Base-by-base conservation (phyloP, 2,113 vertebrate species). In the Lasiurus borealis region DNA sequence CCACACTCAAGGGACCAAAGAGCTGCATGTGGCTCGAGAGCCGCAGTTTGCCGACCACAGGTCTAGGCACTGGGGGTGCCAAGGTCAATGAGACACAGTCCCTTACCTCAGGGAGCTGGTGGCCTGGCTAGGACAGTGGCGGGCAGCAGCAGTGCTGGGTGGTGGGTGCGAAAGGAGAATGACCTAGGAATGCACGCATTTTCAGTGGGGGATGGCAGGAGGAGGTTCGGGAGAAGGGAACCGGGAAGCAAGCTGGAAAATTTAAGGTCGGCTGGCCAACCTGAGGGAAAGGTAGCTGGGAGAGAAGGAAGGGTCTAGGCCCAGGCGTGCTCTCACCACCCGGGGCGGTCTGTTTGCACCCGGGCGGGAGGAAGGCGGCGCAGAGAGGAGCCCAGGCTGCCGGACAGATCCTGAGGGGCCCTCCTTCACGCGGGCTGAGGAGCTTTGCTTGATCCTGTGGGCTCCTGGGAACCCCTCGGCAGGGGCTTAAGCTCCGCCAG, bases 401-500 rank as follows among this genome's bases (percentile, higher is more conserved):
- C 0, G 6, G 69, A 44, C 50, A 15, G 71, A 46, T 62, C 72
- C 90, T 64, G n/a, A 31, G 78, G n/a, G 54, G 31, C 10, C 72
- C 46, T 76, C 34, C 68, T 54, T 48, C 57, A 36, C 40, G 29
- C 5, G 1, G 31, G 68, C 87, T 62, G 36, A 93, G 92, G 71
- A 73, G 85, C 83, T 72, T 81, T 75, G 36, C 76, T 48, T 71
- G 64, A 83, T 91, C 50, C 62, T 19, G 2, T 71, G 54, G 92
- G 87, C 31, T 66, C 34, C 72, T 6, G 31, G 21, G 18, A 78
- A 21, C 83, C 64, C 76, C 50, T 90, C 23, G 8, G 34, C 71
- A 34, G 57, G 73, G 87, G 66, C 34, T 90, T 72, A 80, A 69
- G 64, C 86, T 88, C 77, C 80, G 54, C 19, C 52, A 90, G 75